Percentiles rank a stretch among this genome's conserved stretches.
Evolutionary conservation across 2,113 vertebrate species (phyloP).

Genomic region (Sphyrna mokarran): DNA sequence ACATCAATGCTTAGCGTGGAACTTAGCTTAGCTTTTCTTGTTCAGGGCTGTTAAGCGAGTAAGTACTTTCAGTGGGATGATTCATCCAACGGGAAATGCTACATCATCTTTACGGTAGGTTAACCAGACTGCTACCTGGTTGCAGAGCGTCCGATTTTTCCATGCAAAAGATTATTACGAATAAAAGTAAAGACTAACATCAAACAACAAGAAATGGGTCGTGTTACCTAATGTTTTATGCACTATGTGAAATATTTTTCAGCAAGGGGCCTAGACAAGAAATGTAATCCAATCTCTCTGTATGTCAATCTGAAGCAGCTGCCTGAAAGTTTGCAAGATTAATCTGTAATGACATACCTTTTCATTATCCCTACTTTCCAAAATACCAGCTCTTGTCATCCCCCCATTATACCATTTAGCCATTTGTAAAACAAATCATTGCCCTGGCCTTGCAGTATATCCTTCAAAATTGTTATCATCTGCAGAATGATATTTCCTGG

Average conservation of each 20-base stretch:
- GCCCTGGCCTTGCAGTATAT: not conserved
- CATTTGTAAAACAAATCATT: not conserved
- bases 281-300: not conserved
- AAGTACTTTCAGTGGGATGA: not conserved
- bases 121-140: not conserved
- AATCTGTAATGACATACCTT: not conserved
- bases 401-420: not conserved
- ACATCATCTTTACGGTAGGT: not conserved
- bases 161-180: not conserved
- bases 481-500: not conserved
- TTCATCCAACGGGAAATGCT: not conserved
- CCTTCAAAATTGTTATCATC: not conserved
- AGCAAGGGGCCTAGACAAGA: not conserved
- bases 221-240: not conserved
- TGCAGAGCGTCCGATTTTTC: not conserved
- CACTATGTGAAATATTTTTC: not conserved
- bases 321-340: not conserved
- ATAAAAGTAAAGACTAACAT: not conserved
- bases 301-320: not conserved
- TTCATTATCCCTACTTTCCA: not conserved
- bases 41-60: not conserved
- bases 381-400: not conserved
- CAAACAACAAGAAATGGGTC: not conserved
- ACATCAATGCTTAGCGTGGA: not conserved
- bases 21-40: not conserved